Conservation (phyloP, 2,113 vertebrate species). For the Erythrolamprus reginae region DNA sequence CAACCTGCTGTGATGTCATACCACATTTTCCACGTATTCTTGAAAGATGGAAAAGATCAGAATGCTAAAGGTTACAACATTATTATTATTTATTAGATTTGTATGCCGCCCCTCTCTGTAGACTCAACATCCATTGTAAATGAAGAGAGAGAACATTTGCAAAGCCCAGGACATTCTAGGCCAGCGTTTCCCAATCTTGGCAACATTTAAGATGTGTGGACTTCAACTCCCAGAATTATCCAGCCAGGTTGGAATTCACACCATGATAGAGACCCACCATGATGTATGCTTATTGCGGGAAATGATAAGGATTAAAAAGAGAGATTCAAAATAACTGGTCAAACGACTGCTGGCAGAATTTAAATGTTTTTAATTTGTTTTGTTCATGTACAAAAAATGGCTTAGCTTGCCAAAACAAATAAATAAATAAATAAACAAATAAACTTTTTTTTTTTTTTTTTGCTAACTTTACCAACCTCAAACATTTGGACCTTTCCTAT, state of each 20-base stretch:
- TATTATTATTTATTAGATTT: no score
- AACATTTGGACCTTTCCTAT: background rate
- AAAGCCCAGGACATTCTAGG: background rate
- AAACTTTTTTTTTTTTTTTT: no score
- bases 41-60: background rate
- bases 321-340: background rate
- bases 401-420: background rate
- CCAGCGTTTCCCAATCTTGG: background rate
- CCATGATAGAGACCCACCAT: background rate
- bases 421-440: no score
- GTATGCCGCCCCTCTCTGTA: no score
- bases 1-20: background rate
- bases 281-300: background rate
- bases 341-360: background rate
- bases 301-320: background rate
- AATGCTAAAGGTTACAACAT: background rate
- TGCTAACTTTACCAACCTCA: background rate
- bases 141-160: background rate
- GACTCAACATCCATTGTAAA: background rate
- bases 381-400: background rate
- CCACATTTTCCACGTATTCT: background rate
- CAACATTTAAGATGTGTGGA: background rate
- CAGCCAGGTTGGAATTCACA: background rate
- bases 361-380: background rate
- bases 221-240: background rate